Evolutionary conservation across 2,797 vertebrate species (phyloP), one percentile per base, ranked within the genome.

Genomic region (Triplophysa yarkandensis): DNA sequence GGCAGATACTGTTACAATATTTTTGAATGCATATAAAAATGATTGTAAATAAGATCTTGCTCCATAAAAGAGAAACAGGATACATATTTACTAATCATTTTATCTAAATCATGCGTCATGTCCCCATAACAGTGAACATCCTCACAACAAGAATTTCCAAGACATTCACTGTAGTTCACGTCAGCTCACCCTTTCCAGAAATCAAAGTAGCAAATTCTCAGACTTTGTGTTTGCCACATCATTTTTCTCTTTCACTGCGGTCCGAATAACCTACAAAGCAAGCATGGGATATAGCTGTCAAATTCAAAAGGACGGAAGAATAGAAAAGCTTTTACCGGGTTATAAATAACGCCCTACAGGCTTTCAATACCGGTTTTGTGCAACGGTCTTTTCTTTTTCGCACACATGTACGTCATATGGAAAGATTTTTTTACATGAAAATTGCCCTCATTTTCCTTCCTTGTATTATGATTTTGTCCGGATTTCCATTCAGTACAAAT

Each of bases 351-450:
- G 5, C n/a, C 4, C 39, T 46, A 14, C 55, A 13, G 6, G 27
- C 21, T 74, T 48, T 46, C 41, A 43, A 27, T 65, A 54, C 39
- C 36, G 58, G 52, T 58, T 58, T 74, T 67, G 36, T 60, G 41
- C 25, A 39, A 34, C 32, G 55, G 14, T 25, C 19, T 66, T n/a
- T 74, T 74, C 19, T 46, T 44, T 21, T 36, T 27, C 50, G 32
- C 50, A 44, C 27, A 55, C 28, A 52, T 54, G 46, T 34, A 64
- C 52, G 46, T 27, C 39, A 58, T 41, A 36, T 19, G 46, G 17
- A 66, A 66, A 60, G 41, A 66, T 66, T 74, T 66, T 41, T 55
- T 74, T 66, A 65, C 50, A 69, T 25, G 71, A 78, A 73, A 74
- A 73, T 64, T 57, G 32, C 54, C 55, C 55, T 68, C 19, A 39